Conservation (phyloP, 2,113 vertebrate species). For the Crotophaga sulcirostris region DNA sequence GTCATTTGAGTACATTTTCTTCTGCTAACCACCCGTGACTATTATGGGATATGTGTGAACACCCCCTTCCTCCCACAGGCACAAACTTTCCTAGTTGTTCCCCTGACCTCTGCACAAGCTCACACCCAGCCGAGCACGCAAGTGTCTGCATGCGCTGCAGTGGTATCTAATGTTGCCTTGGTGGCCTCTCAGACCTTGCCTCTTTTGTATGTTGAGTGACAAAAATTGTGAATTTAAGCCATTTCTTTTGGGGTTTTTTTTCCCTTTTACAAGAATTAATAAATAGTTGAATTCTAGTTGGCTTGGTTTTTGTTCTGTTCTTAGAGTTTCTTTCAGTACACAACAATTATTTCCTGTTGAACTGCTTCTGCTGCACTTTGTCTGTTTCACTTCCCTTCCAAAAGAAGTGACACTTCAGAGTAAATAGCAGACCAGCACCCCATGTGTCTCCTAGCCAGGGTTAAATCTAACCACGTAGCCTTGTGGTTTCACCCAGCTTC, state of each 20-base stretch:
- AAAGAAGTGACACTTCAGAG: not conserved
- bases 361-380: slow-evolving; percentile 40
- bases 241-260: not conserved
- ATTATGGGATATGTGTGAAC: not conserved
- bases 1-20: not conserved
- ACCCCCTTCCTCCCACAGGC: not conserved
- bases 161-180: not conserved
- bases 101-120: not conserved
- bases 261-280: not conserved
- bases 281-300: not conserved
- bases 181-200: not conserved
- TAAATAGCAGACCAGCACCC: not conserved
- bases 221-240: not conserved
- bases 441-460: not conserved
- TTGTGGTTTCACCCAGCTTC: slow-evolving; percentile 48
- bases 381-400: slow-evolving; percentile 66
- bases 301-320: slow-evolving; percentile 1
- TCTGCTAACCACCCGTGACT: not conserved
- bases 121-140: not conserved
- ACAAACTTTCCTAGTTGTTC: not conserved
- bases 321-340: not conserved
- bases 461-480: slow-evolving; percentile 34
- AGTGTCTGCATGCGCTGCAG: not conserved
- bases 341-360: slow-evolving; percentile 48
- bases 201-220: not conserved